Evolutionary conservation across 2,888 invertebrate genomes (phyloP), one percentile per base, ranked within the genome.

Genomic region (Crioceris asparagi): DNA sequence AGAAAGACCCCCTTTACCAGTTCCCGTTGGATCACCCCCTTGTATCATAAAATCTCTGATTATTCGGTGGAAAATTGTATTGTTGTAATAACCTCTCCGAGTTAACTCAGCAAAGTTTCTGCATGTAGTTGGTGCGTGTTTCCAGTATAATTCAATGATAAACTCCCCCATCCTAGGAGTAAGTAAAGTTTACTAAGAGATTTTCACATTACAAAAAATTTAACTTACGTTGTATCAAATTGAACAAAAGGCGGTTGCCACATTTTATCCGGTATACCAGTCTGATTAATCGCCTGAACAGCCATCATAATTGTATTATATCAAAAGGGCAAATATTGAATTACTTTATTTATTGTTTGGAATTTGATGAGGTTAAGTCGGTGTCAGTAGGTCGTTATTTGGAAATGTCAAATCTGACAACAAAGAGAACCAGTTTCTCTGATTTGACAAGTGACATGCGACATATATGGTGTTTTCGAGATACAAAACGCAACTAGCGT

Each of bases 101-200:
- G 86, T 74, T 17, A 99, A 68, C 64, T 98, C 97, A 40, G 94
- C 94, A 67, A 98, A 97, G 62, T 99, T 98, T 55, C 90, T 73
- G 52, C 98, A 98, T 0, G 97, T 96, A 49, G 80, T 78, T n/a
- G 97, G 97, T 1, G 97, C 83, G 61, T 99, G 96, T 60, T 91
- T 88, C 98, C 98, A 99, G 59, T 99, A 99, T 46, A 98, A 70
- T 65, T 98, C 97, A 32, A 97, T 67, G 0, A 79, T 74, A 33
- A 98, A 72, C 53, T 83, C 83, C 0, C 98, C 98, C 92, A 97
- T 94, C 30, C 90, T 90, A 60, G 35, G 69, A 68, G 41, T 47
- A 36, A 41, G 44, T 43, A 29, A 34, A 44, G 11, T 32, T 31
- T 19, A 19, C 15, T 15, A 6, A 30, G 15, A 7, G 6, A 14